Percentiles rank a stretch among this genome's conserved stretches.
Conservation (phyloP, 2,113 vertebrate genomes). For the Pleuronectes platessa region DNA sequence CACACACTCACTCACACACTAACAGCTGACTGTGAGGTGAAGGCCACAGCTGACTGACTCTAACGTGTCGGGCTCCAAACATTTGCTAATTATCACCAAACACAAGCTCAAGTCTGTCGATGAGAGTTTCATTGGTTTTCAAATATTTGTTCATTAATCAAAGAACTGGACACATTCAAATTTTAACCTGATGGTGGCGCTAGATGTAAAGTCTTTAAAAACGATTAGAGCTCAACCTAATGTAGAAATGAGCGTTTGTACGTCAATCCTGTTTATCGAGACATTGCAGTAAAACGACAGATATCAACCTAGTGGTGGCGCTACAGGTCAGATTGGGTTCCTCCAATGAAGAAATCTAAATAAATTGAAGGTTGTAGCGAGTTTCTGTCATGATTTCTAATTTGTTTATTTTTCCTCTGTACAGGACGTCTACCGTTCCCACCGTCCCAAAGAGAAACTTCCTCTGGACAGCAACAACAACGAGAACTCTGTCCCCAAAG, state of each 20-base stretch:
- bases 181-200: no score
- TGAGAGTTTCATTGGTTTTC: no score
- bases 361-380: no score
- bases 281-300: background rate
- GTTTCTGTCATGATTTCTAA: background rate
- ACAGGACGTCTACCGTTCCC: slow-evolving; percentile 88
- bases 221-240: no score
- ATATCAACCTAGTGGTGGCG: background rate
- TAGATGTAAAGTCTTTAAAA: no score
- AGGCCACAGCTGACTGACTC: background rate
- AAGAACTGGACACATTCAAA: no score
- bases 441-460: slow-evolving; percentile 87
- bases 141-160: no score
- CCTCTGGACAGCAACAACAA: slow-evolving; percentile 91
- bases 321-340: background rate
- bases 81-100: background rate
- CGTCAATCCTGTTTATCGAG: no score
- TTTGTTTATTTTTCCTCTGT: background rate
- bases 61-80: background rate
- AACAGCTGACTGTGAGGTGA: background rate
- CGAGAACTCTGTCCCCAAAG: slow-evolving; percentile 94
- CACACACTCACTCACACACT: background rate
- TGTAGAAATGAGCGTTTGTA: no score
- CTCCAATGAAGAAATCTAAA: no score
- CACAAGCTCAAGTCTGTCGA: background rate